Percentiles rank a stretch among this genome's conserved stretches.
Evolutionary conservation across 2,113 vertebrate species (phyloP).

Genomic region (Calidris pugnax): DNA sequence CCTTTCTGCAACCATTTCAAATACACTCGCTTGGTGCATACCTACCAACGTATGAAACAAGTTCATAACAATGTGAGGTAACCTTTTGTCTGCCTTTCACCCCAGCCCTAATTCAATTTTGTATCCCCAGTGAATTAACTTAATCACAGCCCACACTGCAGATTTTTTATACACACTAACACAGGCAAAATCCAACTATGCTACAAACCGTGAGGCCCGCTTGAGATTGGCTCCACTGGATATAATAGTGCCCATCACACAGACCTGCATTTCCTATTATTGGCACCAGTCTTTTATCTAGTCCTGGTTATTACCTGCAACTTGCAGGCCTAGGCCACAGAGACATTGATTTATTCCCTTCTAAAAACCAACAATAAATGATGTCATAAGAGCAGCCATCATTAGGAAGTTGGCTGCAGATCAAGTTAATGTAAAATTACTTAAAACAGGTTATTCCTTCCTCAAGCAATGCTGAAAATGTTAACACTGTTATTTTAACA

Average conservation of each 20-base stretch:
- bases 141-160: not conserved
- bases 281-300: not conserved
- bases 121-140: constrained; percentile 16
- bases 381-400: not conserved
- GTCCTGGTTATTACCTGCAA: not conserved
- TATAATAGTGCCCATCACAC: not conserved
- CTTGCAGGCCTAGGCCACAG: not conserved
- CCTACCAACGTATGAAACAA: not conserved
- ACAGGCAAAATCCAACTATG: not conserved
- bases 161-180: not conserved
- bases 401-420: not conserved
- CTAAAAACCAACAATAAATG: not conserved
- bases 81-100: not conserved
- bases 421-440: not conserved
- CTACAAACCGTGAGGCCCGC: not conserved
- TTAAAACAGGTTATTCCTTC: constrained; percentile 3
- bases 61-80: not conserved
- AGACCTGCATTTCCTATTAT: not conserved
- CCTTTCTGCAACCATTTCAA: not conserved
- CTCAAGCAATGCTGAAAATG: constrained; percentile 6
- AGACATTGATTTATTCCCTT: not conserved
- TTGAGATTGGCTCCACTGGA: not conserved
- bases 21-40: not conserved
- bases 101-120: not conserved
- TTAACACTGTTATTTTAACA: not conserved